Evolutionary conservation across 2,797 vertebrate genomes (phyloP).

Genomic region (Coendou prehensilis): DNA sequence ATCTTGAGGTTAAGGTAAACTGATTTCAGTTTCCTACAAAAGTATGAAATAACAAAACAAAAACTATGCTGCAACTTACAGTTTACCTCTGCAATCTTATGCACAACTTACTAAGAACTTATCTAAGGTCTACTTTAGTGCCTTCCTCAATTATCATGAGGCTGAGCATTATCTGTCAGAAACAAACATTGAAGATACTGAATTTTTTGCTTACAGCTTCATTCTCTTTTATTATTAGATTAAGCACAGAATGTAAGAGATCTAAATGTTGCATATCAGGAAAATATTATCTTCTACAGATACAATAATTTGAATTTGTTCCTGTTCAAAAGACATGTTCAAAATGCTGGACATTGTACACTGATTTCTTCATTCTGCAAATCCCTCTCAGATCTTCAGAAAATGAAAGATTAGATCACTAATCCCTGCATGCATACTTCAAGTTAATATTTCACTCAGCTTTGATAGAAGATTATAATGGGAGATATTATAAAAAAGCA

Average conservation of each 20-base stretch:
- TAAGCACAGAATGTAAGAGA: slow-evolving; percentile 43
- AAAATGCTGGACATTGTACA: slow-evolving; percentile 67
- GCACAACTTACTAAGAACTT: not conserved
- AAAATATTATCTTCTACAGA: slow-evolving; percentile 72
- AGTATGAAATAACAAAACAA: slow-evolving; percentile 1
- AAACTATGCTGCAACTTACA: slow-evolving; percentile 11
- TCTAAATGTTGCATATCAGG: slow-evolving; percentile 51
- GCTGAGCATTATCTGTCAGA: slow-evolving; percentile 51
- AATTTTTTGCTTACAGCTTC: slow-evolving; percentile 36
- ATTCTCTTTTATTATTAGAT: slow-evolving; percentile 61
- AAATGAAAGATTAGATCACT: slow-evolving; percentile 81
- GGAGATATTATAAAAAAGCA: slow-evolving; percentile 79
- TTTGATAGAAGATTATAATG: slow-evolving; percentile 80
- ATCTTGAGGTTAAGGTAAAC: not conserved
- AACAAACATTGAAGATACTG: slow-evolving; percentile 40
- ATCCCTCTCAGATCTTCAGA: slow-evolving; percentile 82
- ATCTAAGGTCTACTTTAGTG: slow-evolving; percentile 24
- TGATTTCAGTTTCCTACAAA: slow-evolving; percentile 33
- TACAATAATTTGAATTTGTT: slow-evolving; percentile 65
- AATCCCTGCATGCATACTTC: slow-evolving; percentile 75
- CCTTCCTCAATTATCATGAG: not conserved
- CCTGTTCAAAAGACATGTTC: slow-evolving; percentile 57
- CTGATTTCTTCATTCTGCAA: slow-evolving; percentile 70
- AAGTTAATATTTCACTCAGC: slow-evolving; percentile 82
- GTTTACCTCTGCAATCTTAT: slow-evolving; percentile 37